phyloP scores from a whole-genome alignment of 2,888 invertebrate genomes.

The Cerastis rubricosa region DNA sequence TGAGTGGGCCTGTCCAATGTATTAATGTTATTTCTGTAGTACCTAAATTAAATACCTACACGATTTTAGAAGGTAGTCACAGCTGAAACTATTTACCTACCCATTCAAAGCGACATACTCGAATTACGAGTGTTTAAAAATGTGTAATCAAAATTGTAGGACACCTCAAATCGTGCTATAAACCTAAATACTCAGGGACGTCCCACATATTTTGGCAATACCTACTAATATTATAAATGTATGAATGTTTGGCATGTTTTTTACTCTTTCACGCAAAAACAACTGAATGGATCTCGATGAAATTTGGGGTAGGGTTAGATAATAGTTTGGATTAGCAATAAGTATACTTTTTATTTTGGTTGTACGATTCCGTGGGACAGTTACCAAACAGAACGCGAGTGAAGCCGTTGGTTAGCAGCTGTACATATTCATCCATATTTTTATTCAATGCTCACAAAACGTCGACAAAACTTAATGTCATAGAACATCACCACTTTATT shows the following conservation, averaged over 20 bases:
- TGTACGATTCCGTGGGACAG: no score
- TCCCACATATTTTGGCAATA: neutral
- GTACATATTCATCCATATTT: no score
- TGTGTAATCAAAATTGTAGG: conserved; percentile 29
- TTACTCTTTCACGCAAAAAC: no score
- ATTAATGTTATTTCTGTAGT: neutral
- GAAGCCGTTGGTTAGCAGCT: no score
- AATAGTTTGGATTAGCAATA: no score
- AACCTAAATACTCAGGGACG: conserved; percentile 2
- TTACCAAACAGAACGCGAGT: no score
- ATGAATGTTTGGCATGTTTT: no score
- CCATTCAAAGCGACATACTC: neutral
- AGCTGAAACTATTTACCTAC: neutral
- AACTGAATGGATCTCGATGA: no score
- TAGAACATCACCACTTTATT: conserved; percentile 36
- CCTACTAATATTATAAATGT: no score
- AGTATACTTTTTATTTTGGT: no score
- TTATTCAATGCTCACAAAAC: conserved; percentile 24
- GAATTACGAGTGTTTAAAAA: conserved; percentile 16
- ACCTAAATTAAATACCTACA: neutral
- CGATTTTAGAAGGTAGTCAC: conserved; percentile 1
- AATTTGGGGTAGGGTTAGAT: no score
- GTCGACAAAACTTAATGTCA: conserved; percentile 19
- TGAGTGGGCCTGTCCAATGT: neutral
- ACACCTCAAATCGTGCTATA: conserved; percentile 16